Evolutionary conservation across 2,797 vertebrate genomes (phyloP), one percentile per base, ranked within the genome.

Genomic region (Sebastes glaucus): DNA sequence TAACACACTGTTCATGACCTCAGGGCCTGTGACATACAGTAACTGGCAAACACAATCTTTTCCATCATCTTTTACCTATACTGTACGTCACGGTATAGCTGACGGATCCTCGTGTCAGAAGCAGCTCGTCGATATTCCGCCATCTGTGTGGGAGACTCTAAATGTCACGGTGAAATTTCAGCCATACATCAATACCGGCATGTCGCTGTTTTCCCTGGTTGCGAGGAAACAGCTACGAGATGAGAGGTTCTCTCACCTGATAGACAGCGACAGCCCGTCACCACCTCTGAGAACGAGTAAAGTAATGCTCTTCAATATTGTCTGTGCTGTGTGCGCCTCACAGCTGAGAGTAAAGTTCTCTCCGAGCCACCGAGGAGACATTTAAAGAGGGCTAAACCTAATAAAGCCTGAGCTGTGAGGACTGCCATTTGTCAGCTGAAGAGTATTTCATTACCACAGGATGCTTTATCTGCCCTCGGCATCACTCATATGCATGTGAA

Each of bases 381-480:
- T 91, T 86, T 71, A 71, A 80, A 87, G 67, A 76, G 59, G 68
- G 28, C 57, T 80, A 78, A 92, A 91, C 78, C 85, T 84, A 89
- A 91, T 92, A 87, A 88, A 70, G 68, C 52, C 53, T 57, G 70
- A 68, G 76, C 59, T 73, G 76, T 73, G 82, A 78, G 73, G 81
- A 84, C 74, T 62, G 69, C 72, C 69, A 83, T 93, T 86, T 78
- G 75, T 92, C 83, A 88, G 68, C 71, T 27, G 81, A 32, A 11
- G 71, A 88, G 82, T 86, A 83, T 91, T 92, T 93, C 80, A 92
- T 93, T 90, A 91, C 62, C 84, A 63, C 38, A 35, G 42, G 66
- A 81, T 62, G 71, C 46, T 86, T 85, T 86, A 80, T 87, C 74
- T 68, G 77, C 82, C 68, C 64, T 73, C 13, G 3, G 78, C 66